Evolutionary conservation across 2,797 vertebrate genomes (phyloP).

Genomic region (Poeciliopsis turneri): DNA sequence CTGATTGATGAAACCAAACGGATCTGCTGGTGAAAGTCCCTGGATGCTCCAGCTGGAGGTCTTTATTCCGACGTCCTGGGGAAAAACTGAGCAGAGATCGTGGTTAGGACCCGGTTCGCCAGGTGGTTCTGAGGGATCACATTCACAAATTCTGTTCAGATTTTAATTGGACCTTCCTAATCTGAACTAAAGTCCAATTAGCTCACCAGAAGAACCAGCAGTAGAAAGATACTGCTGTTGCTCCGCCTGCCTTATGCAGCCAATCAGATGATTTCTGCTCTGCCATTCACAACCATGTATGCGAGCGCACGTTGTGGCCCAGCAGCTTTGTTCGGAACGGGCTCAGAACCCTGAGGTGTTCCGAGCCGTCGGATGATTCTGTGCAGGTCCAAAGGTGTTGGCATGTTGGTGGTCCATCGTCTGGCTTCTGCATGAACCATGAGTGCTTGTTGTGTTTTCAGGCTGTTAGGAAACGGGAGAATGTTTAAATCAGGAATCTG

Average conservation of each 20-base stretch:
- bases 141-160: background rate
- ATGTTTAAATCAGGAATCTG: background rate
- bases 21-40: background rate
- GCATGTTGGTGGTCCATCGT: background rate
- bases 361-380: background rate
- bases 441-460: background rate
- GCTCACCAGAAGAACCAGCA: background rate
- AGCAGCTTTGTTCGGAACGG: background rate
- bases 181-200: background rate
- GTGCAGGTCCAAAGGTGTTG: background rate
- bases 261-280: conserved; percentile 26
- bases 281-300: background rate
- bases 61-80: too few relatives aligned
- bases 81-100: too few relatives aligned
- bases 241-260: background rate
- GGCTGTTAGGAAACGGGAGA: background rate
- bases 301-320: background rate
- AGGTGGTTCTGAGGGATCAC: background rate
- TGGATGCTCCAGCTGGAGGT: too few relatives aligned
- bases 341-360: background rate
- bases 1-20: background rate
- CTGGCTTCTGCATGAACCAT: conserved; percentile 1
- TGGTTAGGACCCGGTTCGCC: too few relatives aligned
- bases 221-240: background rate
- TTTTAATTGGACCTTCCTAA: background rate